Conservation (phyloP, 2,797 vertebrate genomes). For the Neostethus bicornis region DNA sequence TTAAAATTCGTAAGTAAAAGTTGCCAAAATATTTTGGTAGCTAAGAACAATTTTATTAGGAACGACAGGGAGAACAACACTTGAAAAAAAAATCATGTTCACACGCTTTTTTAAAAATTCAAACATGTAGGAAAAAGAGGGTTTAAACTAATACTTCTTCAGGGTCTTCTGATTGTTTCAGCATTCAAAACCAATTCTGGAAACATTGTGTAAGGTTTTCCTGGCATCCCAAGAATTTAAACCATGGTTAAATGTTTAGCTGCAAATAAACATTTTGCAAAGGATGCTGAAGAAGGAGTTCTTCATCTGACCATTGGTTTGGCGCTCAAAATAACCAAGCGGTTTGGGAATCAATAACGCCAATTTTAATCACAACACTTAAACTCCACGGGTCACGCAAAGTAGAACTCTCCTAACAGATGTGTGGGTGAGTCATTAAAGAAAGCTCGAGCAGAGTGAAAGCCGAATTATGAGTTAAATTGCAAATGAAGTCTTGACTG, state of each 20-base stretch:
- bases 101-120: conserved; percentile 7
- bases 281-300: conserved; percentile 30
- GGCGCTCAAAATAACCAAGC: conserved; percentile 18
- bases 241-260: conserved; percentile 33
- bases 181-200: conserved; percentile 33
- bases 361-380: conserved; percentile 41
- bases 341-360: conserved; percentile 35
- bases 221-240: conserved; percentile 35
- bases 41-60: conserved; percentile 34
- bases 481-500: conserved; percentile 2
- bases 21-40: conserved; percentile 23
- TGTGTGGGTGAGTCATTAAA: conserved; percentile 10
- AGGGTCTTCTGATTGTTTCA: conserved; percentile 14
- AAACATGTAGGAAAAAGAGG: conserved; percentile 7
- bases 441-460: conserved; percentile 6
- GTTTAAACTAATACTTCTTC: conserved; percentile 9
- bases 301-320: conserved; percentile 32
- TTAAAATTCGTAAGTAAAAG: conserved; percentile 26
- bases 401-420: conserved; percentile 17
- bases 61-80: conserved; percentile 24
- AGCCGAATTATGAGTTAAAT: conserved; percentile 9
- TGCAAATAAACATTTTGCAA: conserved; percentile 49
- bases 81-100: conserved; percentile 20
- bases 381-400: conserved; percentile 24
- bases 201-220: conserved; percentile 43